phyloP scores from a whole-genome alignment of 92 coral and sea anemone genomes.

The Bergia puertoricense region DNA sequence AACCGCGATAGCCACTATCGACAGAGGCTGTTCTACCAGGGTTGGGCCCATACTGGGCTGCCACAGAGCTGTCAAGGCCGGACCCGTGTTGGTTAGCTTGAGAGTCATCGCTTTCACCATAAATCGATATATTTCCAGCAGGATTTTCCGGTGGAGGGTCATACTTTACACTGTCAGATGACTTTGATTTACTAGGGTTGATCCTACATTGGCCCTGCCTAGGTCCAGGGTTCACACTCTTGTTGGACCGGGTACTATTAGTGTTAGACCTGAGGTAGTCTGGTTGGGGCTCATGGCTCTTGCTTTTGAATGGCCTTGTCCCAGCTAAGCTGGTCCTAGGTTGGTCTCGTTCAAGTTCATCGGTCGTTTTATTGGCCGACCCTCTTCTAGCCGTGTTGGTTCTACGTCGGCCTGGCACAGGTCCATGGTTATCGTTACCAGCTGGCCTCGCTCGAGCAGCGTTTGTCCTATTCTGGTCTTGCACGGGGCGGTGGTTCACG shows the following conservation, averaged over 20 bases:
- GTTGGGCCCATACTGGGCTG: not conserved
- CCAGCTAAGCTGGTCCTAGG: too few relatives aligned
- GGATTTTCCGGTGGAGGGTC: not conserved
- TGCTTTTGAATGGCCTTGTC: not conserved
- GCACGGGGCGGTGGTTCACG: not conserved
- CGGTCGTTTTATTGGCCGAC: not conserved
- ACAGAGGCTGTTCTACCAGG: not conserved
- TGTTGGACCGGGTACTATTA: not conserved
- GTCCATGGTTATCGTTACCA: not conserved
- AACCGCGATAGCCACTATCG: not conserved
- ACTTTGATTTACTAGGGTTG: not conserved
- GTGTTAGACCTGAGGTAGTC: not conserved
- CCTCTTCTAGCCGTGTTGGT: not conserved
- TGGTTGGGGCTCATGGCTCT: not conserved
- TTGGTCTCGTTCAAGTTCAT: not conserved
- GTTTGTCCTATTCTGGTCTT: not conserved
- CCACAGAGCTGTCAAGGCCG: not conserved
- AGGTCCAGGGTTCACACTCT: not conserved
- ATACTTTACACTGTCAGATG: not conserved
- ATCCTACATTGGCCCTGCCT: not conserved
- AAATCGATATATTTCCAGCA: not conserved
- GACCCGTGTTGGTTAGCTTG: not conserved
- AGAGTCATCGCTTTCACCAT: not conserved
- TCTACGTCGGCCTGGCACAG: not conserved
- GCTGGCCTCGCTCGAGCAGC: not conserved